Base-by-base conservation (phyloP, 1,140 invertebrate genomes). In the Philotrypesis tridentata region DNA sequence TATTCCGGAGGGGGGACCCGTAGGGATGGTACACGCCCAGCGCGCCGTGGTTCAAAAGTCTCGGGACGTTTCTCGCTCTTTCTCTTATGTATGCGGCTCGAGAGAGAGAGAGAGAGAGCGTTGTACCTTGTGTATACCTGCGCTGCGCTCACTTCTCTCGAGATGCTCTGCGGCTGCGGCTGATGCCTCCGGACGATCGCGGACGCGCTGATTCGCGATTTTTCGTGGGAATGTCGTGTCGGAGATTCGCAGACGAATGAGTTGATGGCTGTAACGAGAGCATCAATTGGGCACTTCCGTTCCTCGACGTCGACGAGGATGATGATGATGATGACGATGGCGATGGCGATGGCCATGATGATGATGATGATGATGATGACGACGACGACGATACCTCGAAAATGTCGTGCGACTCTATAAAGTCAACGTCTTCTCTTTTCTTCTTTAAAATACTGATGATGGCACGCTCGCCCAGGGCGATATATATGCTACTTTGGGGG, bases 11-110 rank as follows among this genome's bases (percentile, higher is more conserved):
- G 68, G 33, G 75, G 70, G 37, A 43, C 29, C n/a, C n/a, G n/a
- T n/a, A n/a, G n/a, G n/a, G n/a, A n/a, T n/a, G n/a, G 65, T 70
- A 83, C 82, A 83, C 78, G 78, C 82, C 78, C 82, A 60, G 31
- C 40, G 31, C 40, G 70, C 76, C 71, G 60, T 74, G 67, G 61
- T 73, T 68, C 71, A 72, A 79, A 83, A 67, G 71, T 74, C 61
- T 70, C 71, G 75, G 63, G 61, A 61, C 76, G 70, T 79, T 73
- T 73, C 31, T 79, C 60, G 68, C 72, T 1, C 43, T 79, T 76
- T 77, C 31, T 17, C 31, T 3, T 55, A n/a, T n/a, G n/a, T n/a
- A n/a, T n/a, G n/a, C n/a, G n/a, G n/a, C n/a, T n/a, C n/a, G n/a
- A n/a, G n/a, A n/a, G n/a, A n/a, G n/a, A n/a, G n/a, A n/a, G n/a